Base-by-base conservation (phyloP, 2,797 vertebrate genomes). In the Pachyuromys duprasi region DNA sequence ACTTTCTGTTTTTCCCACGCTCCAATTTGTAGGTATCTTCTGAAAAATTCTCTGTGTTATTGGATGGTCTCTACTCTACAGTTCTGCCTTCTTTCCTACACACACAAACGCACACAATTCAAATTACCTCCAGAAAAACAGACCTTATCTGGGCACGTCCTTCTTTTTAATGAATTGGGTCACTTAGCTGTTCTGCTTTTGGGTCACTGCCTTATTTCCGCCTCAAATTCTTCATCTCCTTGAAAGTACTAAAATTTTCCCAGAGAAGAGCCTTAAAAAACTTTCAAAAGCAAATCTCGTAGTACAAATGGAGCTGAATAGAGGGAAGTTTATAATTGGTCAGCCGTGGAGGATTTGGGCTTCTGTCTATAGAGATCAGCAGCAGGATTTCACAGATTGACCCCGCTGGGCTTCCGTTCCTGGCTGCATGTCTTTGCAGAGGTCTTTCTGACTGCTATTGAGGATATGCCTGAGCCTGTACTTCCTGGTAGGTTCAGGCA, bases 151-250 rank as follows among this genome's bases (percentile, higher is more conserved):
- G 49, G 91, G 57, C 75, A 63, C 80, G 39, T 63, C 93, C 83
- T 89, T 90, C 72, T 94, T 95, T 97, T 95, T 97, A 96, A 90
- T 86, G 91, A 97, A 97, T 75, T 96, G 89, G 97, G 96, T 95
- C 96, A 93, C 75, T 95, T 86, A 72, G 39, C 65, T 92, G 67
- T 33, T 28, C 82, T 74, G 92, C 93, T 97, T 96, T 94, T 97
- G 93, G 96, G 79, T 92, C 91, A 92, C 86, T 3, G 82, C 82
- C 96, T 96, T 86, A 95, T 97, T 97, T 97, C 95, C 95, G 86
- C 96, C 90, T 92, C 88, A 94, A 97, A 97, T 93, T 93, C 75
- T 86, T 96, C 53, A 31, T 63, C 80, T n/a, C 75, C 89, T 94
- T 89, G 94, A 96, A 87, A 96, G 57, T 82, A 90, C 81, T 89